Evolutionary conservation across 2,113 vertebrate genomes (phyloP), one percentile per base, ranked within the genome.

Genomic region (Epinephelus fuscoguttatus): DNA sequence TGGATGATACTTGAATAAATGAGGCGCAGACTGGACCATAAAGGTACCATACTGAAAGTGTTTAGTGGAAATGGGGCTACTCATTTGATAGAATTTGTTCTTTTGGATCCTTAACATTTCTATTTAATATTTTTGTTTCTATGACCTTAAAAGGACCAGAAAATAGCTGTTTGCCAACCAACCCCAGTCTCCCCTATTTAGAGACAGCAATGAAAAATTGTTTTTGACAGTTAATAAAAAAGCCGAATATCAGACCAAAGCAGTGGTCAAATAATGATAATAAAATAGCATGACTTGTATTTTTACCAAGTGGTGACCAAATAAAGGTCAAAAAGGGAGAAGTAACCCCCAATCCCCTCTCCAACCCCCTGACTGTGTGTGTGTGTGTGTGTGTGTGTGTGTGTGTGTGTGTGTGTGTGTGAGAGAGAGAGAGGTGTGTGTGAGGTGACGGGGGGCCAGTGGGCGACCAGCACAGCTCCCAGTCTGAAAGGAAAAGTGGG

Each of bases 401-500:
- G 18, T 13, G 27, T 30, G 79, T 63, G 52, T 11, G 19, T 17
- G 18, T 13, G 27, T 30, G 79, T 63, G 52, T 12, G 19, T 30
- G 30, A 4, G n/a, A n/a, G n/a, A n/a, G n/a, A n/a, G n/a, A n/a
- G n/a, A n/a, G n/a, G 30, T 4, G 50, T 40, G 49, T 60, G 30
- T 33, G 76, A 76, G 76, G 45, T 61, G 81, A 72, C 63, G 60
- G 59, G 71, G 63, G 57, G 49, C 78, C 80, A 83, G 85, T 78
- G 61, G 55, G 63, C 33, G 70, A 85, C 67, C 62, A 84, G 70
- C 21, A 53, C 25, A 68, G 84, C 74, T 84, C 71, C 76, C 87
- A 78, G 80, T 84, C 37, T 82, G 91, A 94, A 91, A 94, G 94
- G 91, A 94, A 94, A 94, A 94, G 92, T 92, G 77, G 92, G 93